phyloP scores from a whole-genome alignment of 2,797 vertebrate genomes.

The Poecilia velifera region DNA sequence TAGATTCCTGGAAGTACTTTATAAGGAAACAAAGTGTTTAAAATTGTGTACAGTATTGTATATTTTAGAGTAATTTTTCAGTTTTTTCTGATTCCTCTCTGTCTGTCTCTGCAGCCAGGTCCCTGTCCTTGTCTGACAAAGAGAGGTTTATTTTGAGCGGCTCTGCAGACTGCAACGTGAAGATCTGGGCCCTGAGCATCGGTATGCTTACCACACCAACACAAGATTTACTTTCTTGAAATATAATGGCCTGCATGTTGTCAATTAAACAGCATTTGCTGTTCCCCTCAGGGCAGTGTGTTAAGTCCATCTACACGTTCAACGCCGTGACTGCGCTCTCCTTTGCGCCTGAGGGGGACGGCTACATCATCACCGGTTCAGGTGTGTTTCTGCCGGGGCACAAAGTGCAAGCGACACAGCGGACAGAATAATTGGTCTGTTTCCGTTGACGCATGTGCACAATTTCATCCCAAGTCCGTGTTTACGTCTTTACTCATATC shows the following conservation, averaged over 20 bases:
- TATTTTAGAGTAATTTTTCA: slow-evolving; percentile 20
- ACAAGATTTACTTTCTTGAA: slow-evolving; percentile 10
- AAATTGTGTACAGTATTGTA: slow-evolving; percentile 3
- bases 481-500: slow-evolving; percentile 15
- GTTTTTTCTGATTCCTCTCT: slow-evolving; percentile 17
- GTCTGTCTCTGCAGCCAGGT: slow-evolving; percentile 67
- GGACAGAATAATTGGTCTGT: neutral
- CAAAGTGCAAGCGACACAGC: slow-evolving; percentile 17
- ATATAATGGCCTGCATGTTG: slow-evolving; percentile 32
- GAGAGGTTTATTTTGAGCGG: slow-evolving; percentile 84
- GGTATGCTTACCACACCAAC: slow-evolving; percentile 67
- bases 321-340: slow-evolving; percentile 81
- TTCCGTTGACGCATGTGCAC: slow-evolving; percentile 7
- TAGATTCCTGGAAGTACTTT: neutral
- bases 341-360: slow-evolving; percentile 79
- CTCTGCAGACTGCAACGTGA: slow-evolving; percentile 83
- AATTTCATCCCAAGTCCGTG: neutral
- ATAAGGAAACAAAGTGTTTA: neutral
- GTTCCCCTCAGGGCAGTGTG: slow-evolving; percentile 80
- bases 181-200: slow-evolving; percentile 82
- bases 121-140: slow-evolving; percentile 73
- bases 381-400: slow-evolving; percentile 56
- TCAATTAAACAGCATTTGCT: slow-evolving; percentile 57
- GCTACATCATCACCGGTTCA: slow-evolving; percentile 83
- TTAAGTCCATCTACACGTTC: slow-evolving; percentile 87